Conservation (phyloP, 2,113 vertebrate genomes). For the Chitala chitala region DNA sequence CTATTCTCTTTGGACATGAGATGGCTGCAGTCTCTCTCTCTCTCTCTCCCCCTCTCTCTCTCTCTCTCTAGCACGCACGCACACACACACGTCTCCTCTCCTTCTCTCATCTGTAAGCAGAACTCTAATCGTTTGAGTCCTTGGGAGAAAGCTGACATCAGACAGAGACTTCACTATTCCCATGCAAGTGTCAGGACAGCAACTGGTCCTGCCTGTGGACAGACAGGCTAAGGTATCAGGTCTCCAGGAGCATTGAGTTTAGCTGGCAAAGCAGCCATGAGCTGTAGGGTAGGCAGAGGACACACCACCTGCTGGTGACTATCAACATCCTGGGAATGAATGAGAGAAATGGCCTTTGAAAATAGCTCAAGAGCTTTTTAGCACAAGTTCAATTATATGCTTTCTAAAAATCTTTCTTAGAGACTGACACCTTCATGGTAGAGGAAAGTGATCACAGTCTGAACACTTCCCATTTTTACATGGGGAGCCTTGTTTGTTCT, state of each 20-base stretch:
- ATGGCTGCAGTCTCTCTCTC: not conserved
- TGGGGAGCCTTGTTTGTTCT: too few relatives aligned
- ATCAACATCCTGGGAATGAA: not conserved
- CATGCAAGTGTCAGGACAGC: not conserved
- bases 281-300: not conserved
- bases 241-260: constrained; percentile 9
- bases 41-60: not conserved
- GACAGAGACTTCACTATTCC: not conserved
- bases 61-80: constrained; percentile 3
- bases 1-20: too few relatives aligned
- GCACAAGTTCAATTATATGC: not conserved
- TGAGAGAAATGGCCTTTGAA: not conserved
- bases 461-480: too few relatives aligned
- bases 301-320: not conserved
- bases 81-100: constrained; percentile 25
- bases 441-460: too few relatives aligned
- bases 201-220: not conserved
- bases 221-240: not conserved
- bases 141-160: constrained; percentile 10
- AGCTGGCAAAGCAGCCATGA: not conserved
- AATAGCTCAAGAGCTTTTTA: not conserved
- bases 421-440: not conserved
- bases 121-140: too few relatives aligned
- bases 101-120: not conserved
- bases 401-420: not conserved